Evolutionary conservation across 64 coral and sea anemone species (phyloP), one percentile per base, ranked within the genome.

Genomic region (Exaiptasia diaphana): DNA sequence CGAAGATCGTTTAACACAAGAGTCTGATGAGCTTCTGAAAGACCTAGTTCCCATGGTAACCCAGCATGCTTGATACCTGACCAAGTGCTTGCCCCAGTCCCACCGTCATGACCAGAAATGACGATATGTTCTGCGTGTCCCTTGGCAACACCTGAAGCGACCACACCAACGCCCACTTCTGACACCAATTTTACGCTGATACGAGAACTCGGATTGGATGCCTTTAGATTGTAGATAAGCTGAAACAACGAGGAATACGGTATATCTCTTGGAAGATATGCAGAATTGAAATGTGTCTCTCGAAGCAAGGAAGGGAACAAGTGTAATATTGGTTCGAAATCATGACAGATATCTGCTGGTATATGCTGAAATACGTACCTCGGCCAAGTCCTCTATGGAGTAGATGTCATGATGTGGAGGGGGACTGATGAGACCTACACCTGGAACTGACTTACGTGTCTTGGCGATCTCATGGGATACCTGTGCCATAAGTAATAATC

Each of bases 371-470:
- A n/a, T 27, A 64, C 33, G 25, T 23, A 97, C 93, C 93, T 97
- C 93, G 17, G 93, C 93, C n/a, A 97, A 59, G 50, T 97, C 93
- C 29, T 97, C 93, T 30, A 97, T 97, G 29, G 93, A 97, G 79
- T 97, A 97, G 62, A 97, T 97, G 44, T 97, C 93, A 44, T 97
- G 93, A 83, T 97, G 93, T 20, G 93, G 93, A 2, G 93, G 93
- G 7, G 93, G 93, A 26, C 93, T 97, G 50, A 97, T 97, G 3
- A 97, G 74, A 5, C 88, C 93, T 5, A 97, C 88, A 27, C 93
- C 93, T 20, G 78, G 85, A 17, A 91, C 89, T 41, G 93, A 97
- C 39, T 91, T 91, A 8, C 93, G 71, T 71, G 93, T 97, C 73
- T 91, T 91, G 34, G 93, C 93, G 68, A 97, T 97, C 38, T 97